A percentile compares a stretch with the other conserved stretches of the same genome.
These are phyloP conservation scores for Drosophila gunungcola DNA, from an alignment of 1,140 invertebrate genomes.

Conservation along the genomic window DNA sequence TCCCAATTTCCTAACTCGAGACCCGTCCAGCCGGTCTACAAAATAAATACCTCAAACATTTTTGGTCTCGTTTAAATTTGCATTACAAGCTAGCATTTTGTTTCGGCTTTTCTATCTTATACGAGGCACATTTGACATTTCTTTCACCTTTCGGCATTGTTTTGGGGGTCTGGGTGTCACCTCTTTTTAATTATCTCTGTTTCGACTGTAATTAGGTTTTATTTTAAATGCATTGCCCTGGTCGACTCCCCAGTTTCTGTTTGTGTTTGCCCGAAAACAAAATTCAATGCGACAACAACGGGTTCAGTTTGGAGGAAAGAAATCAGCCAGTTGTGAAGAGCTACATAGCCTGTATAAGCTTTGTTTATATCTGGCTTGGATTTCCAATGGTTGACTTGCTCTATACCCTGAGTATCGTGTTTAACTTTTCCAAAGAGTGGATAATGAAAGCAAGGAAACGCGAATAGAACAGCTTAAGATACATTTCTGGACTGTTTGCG, in stretches of 20 bases:
- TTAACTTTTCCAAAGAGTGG: constrained; percentile 39
- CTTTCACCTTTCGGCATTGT: constrained; percentile 66
- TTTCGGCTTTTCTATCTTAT: constrained; percentile 7
- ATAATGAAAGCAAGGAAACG: constrained; percentile 2
- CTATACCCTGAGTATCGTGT: constrained; percentile 13
- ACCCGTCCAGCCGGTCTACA: constrained; percentile 26
- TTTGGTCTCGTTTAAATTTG: constrained; percentile 30
- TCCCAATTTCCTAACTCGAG: constrained; percentile 9
- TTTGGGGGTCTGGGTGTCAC: constrained; percentile 5
- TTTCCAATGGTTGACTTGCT: constrained; percentile 57
- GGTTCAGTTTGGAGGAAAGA: constrained; percentile 27
- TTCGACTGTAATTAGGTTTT: constrained; percentile 60
- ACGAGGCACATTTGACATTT: constrained; percentile 61
- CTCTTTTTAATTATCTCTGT: constrained; percentile 50
- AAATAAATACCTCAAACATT: constrained; percentile 5
- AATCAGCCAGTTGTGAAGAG: constrained; percentile 69
- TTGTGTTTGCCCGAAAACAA: constrained; percentile 24
- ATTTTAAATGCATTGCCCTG: constrained; percentile 35
- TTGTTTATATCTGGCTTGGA: constrained; percentile 52
- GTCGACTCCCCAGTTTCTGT: constrained; percentile 26
- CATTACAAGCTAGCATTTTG: constrained; percentile 16
- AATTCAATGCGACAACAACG: constrained; percentile 56
- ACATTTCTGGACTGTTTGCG: too few species aligned
- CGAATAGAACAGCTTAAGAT: too few species aligned
- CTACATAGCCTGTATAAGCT: constrained; percentile 16